These are phyloP conservation scores for Orthosia cruda DNA, from an alignment of 2,888 invertebrate species.

Conservation along the genomic window DNA sequence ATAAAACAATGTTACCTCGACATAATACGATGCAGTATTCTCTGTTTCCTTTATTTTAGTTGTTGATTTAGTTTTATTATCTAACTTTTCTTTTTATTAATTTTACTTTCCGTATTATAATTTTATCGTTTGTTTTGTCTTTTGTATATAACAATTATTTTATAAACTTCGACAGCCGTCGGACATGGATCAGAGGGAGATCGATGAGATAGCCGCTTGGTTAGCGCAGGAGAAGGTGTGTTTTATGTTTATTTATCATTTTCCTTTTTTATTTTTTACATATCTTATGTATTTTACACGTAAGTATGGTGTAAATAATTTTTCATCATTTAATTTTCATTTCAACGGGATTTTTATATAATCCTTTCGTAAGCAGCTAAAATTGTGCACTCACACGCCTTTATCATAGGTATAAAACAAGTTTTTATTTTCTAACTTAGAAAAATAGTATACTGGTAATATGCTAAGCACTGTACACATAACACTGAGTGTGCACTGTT, in stretches of 20 bases:
- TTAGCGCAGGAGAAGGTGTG: constrained; percentile 95
- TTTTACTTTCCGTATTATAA: constrained; percentile 30
- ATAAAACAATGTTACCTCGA: constrained; percentile 3
- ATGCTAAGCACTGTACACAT: constrained; percentile 6
- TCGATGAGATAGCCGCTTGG: constrained; percentile 99
- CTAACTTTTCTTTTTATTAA: background rate
- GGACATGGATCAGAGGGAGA: constrained; percentile 95
- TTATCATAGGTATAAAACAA: background rate
- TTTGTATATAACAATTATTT: constrained; percentile 66
- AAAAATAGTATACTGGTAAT: background rate
- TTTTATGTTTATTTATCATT: constrained; percentile 72
- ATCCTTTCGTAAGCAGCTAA: constrained; percentile 16
- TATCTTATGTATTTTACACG: constrained; percentile 5
- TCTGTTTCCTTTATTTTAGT: background rate
- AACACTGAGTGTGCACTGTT: too few species aligned
- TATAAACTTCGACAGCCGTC: constrained; percentile 83
- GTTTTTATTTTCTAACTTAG: background rate
- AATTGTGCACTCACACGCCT: constrained; percentile 25
- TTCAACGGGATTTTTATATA: constrained; percentile 25
- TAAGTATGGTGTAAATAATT: constrained; percentile 40
- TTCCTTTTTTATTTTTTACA: constrained; percentile 40
- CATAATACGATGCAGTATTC: constrained; percentile 4
- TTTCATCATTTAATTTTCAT: too few species aligned
- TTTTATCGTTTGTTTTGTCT: constrained; percentile 64
- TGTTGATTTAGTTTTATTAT: background rate